These are phyloP conservation scores for Octodon degus DNA, from an alignment of 2,113 vertebrate species.

Conservation along the genomic window DNA sequence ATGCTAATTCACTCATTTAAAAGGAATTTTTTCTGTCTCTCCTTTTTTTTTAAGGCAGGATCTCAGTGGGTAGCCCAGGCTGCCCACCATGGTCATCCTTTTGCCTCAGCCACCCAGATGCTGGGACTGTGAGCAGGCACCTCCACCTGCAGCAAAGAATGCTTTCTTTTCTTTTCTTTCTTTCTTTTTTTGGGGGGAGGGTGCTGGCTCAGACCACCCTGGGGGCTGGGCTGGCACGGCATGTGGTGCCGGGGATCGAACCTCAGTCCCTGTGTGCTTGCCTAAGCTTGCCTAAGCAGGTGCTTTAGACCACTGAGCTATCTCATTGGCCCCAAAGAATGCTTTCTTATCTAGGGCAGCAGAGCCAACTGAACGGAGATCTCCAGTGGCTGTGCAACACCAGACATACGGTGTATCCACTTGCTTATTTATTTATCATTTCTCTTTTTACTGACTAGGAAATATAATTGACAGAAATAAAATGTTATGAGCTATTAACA, in stretches of 20 bases:
- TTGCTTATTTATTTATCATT: not conserved
- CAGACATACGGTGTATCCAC: not conserved
- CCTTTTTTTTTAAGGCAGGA: not conserved
- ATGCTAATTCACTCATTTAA: not conserved
- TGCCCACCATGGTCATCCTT: not conserved
- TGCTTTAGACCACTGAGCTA: no score
- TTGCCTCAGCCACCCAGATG: not conserved
- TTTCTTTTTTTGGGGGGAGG: no score
- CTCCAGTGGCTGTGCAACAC: not conserved
- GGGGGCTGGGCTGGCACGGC: no score
- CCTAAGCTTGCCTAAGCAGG: no score
- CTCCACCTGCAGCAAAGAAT: not conserved
- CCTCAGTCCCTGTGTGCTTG: no score
- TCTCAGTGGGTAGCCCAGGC: not conserved
- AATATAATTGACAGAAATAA: constrained; percentile 26
- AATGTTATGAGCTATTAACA: not conserved
- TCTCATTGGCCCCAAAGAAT: not conserved
- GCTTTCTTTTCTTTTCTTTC: not conserved
- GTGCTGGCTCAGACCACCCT: no score
- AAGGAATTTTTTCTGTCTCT: not conserved
- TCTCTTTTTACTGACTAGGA: not conserved
- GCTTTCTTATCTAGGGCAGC: not conserved
- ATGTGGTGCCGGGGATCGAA: no score
- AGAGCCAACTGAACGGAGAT: not conserved
- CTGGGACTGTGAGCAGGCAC: not conserved